Evolutionary conservation across 2,113 vertebrate genomes (phyloP).

Genomic region (Nesoenas mayeri): DNA sequence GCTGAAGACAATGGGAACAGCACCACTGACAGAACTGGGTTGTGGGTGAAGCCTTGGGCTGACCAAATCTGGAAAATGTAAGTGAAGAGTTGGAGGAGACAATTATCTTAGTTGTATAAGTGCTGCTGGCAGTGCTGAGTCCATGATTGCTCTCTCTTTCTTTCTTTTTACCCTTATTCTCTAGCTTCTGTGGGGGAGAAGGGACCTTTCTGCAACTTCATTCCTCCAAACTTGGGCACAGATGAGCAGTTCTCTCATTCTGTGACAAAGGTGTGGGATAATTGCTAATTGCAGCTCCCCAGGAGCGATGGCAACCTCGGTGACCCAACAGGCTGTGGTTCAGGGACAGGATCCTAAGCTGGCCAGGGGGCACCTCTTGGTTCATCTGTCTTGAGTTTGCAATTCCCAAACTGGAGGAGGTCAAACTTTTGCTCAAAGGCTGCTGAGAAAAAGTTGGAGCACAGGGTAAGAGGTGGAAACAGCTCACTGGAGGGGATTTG

Average conservation of each 20-base stretch:
- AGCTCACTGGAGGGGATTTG: not conserved
- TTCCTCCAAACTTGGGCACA: not conserved
- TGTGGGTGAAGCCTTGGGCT: not conserved
- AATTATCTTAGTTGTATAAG: not conserved
- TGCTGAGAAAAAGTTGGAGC: not conserved
- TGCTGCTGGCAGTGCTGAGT: not conserved
- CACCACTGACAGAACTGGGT: not conserved
- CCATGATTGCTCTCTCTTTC: accelerated
- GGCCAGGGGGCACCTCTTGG: not conserved
- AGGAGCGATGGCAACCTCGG: accelerated
- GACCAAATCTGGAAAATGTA: not conserved
- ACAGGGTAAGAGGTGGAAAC: slow-evolving; percentile 13
- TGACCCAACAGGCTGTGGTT: not conserved
- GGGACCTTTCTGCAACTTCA: not conserved
- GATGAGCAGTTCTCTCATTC: not conserved
- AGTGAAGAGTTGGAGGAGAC: not conserved
- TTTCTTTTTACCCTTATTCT: not conserved
- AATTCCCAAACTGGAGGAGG: not conserved
- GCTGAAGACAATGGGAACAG: not conserved
- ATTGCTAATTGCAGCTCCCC: not conserved
- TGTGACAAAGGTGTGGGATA: not conserved
- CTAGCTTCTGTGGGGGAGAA: not conserved
- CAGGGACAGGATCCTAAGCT: not conserved
- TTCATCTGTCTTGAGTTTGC: not conserved
- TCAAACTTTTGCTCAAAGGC: not conserved